phyloP scores from a whole-genome alignment of 1,140 invertebrate genomes.

The Oedothorax gibbosus region DNA sequence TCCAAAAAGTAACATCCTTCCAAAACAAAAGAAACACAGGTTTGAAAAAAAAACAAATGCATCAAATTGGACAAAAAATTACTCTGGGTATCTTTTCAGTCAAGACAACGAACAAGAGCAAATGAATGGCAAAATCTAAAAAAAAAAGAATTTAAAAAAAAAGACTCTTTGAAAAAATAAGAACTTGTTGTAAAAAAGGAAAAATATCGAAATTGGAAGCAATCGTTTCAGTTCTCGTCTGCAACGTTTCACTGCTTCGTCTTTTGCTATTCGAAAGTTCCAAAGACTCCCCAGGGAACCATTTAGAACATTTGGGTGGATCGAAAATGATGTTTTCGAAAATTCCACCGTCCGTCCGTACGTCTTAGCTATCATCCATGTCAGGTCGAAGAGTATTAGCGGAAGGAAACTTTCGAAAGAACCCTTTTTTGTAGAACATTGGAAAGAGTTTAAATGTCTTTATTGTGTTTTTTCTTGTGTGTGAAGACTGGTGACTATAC shows the following conservation, averaged over 20 bases:
- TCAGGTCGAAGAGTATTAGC: slow-evolving; percentile 54
- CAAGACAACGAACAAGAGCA: slow-evolving; percentile 34
- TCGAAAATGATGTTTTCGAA: slow-evolving; percentile 61
- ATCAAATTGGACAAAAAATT: slow-evolving; percentile 1
- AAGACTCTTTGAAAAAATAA: not conserved
- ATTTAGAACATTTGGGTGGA: slow-evolving; percentile 60
- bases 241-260: not conserved
- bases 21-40: no score
- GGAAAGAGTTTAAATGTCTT: slow-evolving; percentile 3
- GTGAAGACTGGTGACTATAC: no score
- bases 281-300: slow-evolving; percentile 47
- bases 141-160: slow-evolving; percentile 19
- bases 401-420: slow-evolving; percentile 38
- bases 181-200: slow-evolving; percentile 14
- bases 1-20: no score
- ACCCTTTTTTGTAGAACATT: not conserved
- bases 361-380: slow-evolving; percentile 49
- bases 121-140: slow-evolving; percentile 30
- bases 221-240: slow-evolving; percentile 35
- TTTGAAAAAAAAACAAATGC: no score
- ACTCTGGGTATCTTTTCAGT: not conserved
- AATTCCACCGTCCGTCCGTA: slow-evolving; percentile 30
- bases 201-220: slow-evolving; percentile 56
- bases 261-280: slow-evolving; percentile 6
- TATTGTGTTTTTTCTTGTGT: no score